Conservation (phyloP, 2,888 invertebrate genomes). For the Thera britannica region DNA sequence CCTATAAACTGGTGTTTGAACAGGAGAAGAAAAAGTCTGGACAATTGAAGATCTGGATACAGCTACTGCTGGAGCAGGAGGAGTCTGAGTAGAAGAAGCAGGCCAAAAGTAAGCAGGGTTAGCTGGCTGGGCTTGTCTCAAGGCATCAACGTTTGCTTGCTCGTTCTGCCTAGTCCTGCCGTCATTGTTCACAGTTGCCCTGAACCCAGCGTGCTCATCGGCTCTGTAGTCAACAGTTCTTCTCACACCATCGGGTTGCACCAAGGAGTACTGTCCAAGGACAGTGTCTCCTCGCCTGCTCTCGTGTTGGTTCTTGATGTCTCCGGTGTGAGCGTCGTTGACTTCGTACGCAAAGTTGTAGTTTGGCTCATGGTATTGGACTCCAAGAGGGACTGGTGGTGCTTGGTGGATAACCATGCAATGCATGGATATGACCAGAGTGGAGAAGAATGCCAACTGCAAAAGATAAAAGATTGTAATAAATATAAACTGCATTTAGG, state of each 20-base stretch:
- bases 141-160: conserved; percentile 20
- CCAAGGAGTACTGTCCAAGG: conserved; percentile 81
- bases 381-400: conserved; percentile 46
- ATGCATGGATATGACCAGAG: conserved; percentile 63
- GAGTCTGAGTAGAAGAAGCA: conserved; percentile 44
- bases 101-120: conserved; percentile 42
- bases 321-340: conserved; percentile 81
- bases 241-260: conserved; percentile 82
- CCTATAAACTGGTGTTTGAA: conserved; percentile 35
- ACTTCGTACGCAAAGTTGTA: conserved; percentile 85
- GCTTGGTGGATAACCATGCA: conserved; percentile 68
- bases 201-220: conserved; percentile 81
- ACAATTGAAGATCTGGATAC: conserved; percentile 65
- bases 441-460: conserved; percentile 45
- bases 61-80: conserved; percentile 58
- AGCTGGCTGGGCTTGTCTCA: conserved; percentile 34
- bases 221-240: conserved; percentile 84
- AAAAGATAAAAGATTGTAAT: conserved; percentile 7
- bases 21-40: conserved; percentile 57
- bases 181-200: conserved; percentile 80
- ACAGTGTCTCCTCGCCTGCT: conserved; percentile 79
- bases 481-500: not conserved
- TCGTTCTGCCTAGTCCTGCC: conserved; percentile 34
- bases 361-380: conserved; percentile 62
- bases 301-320: conserved; percentile 82